A percentile compares a stretch with the other conserved stretches of the same genome.
These are phyloP conservation scores for Steinernema hermaphroditum DNA, from an alignment of 2,888 invertebrate species.

Conservation along the genomic window DNA sequence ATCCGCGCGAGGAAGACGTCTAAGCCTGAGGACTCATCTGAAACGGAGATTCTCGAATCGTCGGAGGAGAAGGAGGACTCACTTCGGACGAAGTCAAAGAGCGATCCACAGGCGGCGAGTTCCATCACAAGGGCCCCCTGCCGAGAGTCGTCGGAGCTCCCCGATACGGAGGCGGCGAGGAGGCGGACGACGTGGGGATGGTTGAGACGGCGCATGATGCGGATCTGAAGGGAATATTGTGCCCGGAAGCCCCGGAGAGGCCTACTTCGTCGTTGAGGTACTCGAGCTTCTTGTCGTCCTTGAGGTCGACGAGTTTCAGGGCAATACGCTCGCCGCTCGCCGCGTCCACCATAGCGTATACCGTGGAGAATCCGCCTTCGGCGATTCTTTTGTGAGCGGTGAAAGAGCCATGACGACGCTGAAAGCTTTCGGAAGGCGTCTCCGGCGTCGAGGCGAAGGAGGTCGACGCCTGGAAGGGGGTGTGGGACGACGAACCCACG, in stretches of 20 bases:
- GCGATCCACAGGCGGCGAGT: neutral
- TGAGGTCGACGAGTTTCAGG: neutral
- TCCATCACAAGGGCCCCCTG: neutral
- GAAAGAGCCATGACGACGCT: too few relatives aligned
- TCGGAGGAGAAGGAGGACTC: too few relatives aligned
- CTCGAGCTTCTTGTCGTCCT: neutral
- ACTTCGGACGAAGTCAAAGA: neutral
- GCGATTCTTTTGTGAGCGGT: neutral
- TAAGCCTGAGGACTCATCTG: neutral
- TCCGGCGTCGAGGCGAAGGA: too few relatives aligned
- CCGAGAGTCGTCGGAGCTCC: neutral
- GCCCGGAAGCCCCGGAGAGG: neutral
- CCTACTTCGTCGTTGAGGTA: slow-evolving; percentile 16
- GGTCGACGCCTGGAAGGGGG: too few relatives aligned
- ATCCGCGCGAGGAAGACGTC: neutral
- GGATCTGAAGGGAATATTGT: neutral
- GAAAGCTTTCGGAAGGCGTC: too few relatives aligned
- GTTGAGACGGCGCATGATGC: neutral
- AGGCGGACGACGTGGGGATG: neutral
- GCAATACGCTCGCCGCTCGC: neutral
- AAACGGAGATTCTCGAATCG: neutral
- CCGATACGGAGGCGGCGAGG: neutral
- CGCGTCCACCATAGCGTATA: neutral
- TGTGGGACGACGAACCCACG: neutral
- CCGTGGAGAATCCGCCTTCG: slow-evolving; percentile 12